Base-by-base conservation (phyloP, 2,113 vertebrate species). In the Protobothrops flavoviridis region DNA sequence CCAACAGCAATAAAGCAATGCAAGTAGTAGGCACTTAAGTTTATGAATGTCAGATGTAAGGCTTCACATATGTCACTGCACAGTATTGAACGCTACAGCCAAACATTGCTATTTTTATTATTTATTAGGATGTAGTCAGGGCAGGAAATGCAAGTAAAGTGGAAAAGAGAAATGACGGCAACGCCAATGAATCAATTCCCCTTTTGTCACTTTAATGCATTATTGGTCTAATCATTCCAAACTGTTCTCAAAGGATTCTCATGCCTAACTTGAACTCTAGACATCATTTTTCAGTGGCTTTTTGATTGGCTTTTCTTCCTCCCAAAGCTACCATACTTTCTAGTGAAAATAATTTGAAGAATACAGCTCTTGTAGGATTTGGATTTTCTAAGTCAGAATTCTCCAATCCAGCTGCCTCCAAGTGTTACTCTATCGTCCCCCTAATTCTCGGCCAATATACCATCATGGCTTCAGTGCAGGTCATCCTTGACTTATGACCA, bases 181-280 rank as follows among this genome's bases (percentile, higher is more conserved):
- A 96, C 95, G 95, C 96, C 97, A 98, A 98, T 98, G 97, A 98
- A 98, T 98, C 98, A 98, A 96, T 95, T 90, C 85, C 91, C 93
- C 91, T 26, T 24, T 93, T 96, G 98, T 98, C 98, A 97, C 96
- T 96, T 97, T 97, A 98, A 98, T 98, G 97, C 96, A 97, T 97
- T 98, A 97, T 96, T 97, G 97, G 98, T 98, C 97, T 96, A 97
- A 97, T 98, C 97, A 97, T 95, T 97, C 96, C 95, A 96, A 96
- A 96, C 97, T 93, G 96, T 94, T 96, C 96, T 97, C 96, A 96
- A 96, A 97, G 96, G 95, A 96, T 95, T 96, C 93, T 57, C 94
- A 96, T 74, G 94, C 90, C 92, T 96, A 96, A 94, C 96, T 95
- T 92, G 69, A 81, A 81, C 61, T 93, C 7, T 92, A 91, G 92